Evolutionary conservation across 2,113 vertebrate species (phyloP).

Genomic region (Mesoclemmys tuberculata): DNA sequence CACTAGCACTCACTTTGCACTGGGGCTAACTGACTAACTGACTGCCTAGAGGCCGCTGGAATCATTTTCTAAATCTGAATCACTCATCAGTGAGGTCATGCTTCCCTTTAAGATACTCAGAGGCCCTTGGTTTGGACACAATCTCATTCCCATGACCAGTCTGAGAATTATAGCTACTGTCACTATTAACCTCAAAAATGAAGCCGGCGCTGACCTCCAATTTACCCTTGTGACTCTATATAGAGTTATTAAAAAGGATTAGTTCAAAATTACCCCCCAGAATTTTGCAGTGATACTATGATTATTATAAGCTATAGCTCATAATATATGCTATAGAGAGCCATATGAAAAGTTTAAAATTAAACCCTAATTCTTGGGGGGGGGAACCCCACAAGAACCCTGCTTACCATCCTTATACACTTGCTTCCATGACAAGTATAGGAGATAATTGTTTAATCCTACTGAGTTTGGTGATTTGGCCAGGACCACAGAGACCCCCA

Average conservation of each 20-base stretch:
- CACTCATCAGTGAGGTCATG: not conserved
- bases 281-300: constrained; percentile 11
- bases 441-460: not conserved
- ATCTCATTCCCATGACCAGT: constrained; percentile 47
- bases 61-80: not conserved
- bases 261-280: constrained; percentile 45
- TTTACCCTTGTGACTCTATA: constrained; percentile 4
- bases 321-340: not conserved
- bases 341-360: constrained; percentile 15
- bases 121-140: not conserved
- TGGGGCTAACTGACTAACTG: not conserved
- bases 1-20: not conserved
- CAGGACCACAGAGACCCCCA: not conserved
- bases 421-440: not conserved
- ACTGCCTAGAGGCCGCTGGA: not conserved
- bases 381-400: not conserved
- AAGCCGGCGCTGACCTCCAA: constrained; percentile 42
- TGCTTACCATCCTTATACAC: rapidly evolving
- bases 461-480: rapidly evolving
- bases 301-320: constrained; percentile 28
- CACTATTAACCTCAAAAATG: constrained; percentile 47
- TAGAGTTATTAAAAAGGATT: constrained; percentile 55
- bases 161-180: constrained; percentile 30
- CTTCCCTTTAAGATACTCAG: not conserved
- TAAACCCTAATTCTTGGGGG: constrained; percentile 7